phyloP scores from a whole-genome alignment of 2,888 invertebrate species.

The Lapara coniferarum region DNA sequence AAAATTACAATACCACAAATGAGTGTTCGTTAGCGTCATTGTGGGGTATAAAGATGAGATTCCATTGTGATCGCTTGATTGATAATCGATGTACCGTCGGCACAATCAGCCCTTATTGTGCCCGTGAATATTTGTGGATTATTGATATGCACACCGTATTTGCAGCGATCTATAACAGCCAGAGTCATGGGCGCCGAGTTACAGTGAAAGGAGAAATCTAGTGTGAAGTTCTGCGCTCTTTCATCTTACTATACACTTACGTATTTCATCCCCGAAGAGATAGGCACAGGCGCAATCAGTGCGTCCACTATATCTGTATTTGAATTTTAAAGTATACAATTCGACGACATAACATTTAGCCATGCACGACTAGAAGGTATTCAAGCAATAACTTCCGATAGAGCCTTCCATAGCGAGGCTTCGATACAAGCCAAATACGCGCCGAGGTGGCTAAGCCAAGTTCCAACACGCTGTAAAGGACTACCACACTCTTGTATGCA shows the following conservation, averaged over 20 bases:
- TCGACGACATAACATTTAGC: background rate
- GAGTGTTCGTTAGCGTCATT: conserved; percentile 7
- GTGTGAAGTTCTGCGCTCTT: too few relatives aligned
- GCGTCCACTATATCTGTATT: too few relatives aligned
- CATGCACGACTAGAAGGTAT: background rate
- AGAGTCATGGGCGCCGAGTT: too few relatives aligned
- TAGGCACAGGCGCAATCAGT: too few relatives aligned
- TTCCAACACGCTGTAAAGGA: background rate
- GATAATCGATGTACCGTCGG: conserved; percentile 17
- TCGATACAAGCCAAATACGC: conserved; percentile 13
- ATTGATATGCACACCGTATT: too few relatives aligned
- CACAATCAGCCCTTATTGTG: conserved; percentile 30
- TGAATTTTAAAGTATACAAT: too few relatives aligned
- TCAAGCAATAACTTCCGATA: conserved; percentile 21
- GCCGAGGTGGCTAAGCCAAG: conserved; percentile 7
- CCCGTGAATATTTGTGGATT: too few relatives aligned
- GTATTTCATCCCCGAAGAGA: too few relatives aligned
- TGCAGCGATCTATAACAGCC: too few relatives aligned
- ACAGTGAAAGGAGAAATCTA: too few relatives aligned
- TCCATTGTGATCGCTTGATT: conserved; percentile 18
- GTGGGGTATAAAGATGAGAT: conserved; percentile 23
- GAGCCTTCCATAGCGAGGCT: conserved; percentile 6
- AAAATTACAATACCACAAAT: background rate
- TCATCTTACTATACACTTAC: too few relatives aligned
- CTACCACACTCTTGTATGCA: background rate